phyloP scores from a whole-genome alignment of 2,888 invertebrate species.

The Drepanosiphum platanoidis region DNA sequence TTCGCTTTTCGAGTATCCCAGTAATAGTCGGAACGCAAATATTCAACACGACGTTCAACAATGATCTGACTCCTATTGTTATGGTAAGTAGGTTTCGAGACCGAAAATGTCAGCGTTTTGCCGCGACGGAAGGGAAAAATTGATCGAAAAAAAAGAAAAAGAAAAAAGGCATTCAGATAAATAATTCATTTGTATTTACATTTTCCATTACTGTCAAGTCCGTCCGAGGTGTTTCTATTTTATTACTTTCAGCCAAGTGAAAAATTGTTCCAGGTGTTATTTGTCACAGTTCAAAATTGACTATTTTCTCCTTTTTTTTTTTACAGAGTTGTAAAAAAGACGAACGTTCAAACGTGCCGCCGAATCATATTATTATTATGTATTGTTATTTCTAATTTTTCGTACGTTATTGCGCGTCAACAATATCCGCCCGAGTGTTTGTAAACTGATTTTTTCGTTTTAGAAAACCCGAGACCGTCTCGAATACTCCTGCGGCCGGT shows the following conservation, averaged over 20 bases:
- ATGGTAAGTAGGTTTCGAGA: slow-evolving; percentile 12
- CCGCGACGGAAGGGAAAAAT: slow-evolving; percentile 1
- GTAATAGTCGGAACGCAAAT: not conserved
- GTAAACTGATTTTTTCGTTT: not conserved
- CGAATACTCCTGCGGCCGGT: no score
- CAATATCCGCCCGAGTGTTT: not conserved
- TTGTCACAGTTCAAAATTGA: slow-evolving; percentile 41
- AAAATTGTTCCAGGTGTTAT: slow-evolving; percentile 40
- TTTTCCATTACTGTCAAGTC: slow-evolving; percentile 49
- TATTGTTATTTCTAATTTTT: not conserved
- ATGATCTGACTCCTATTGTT: slow-evolving; percentile 34
- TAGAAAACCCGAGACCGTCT: not conserved
- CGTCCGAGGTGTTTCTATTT: slow-evolving; percentile 39
- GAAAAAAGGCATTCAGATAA: slow-evolving; percentile 29
- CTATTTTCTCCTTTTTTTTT: not conserved
- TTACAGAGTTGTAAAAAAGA: not conserved
- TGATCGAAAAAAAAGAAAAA: no score
- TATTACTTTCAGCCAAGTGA: slow-evolving; percentile 38
- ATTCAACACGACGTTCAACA: slow-evolving; percentile 21
- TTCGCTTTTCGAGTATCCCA: not conserved
- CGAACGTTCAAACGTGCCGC: not conserved
- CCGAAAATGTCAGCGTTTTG: not conserved
- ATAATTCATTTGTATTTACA: slow-evolving; percentile 55
- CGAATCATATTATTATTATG: not conserved
- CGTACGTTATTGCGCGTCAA: not conserved